A percentile compares a stretch with the other conserved stretches of the same genome.
Evolutionary conservation across 1,140 invertebrate genomes (phyloP).

Genomic region (Trachelipus rathkii): DNA sequence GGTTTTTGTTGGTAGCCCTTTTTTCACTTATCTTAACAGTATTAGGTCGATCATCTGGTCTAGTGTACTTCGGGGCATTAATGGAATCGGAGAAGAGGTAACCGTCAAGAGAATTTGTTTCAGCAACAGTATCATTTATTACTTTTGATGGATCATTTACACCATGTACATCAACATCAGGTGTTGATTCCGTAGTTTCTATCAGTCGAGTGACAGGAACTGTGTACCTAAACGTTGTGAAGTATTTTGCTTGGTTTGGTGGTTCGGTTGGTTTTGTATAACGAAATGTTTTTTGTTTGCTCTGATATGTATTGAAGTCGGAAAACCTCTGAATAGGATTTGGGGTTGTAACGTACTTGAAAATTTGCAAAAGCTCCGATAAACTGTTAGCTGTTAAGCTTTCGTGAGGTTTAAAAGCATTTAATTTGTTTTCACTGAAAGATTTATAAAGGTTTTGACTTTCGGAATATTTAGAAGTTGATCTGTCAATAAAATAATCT

Average conservation of each 20-base stretch:
- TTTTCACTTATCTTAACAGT: neutral
- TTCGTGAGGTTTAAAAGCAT: neutral
- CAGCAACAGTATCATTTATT: slow-evolving; percentile 38
- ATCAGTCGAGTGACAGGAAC: slow-evolving; percentile 14
- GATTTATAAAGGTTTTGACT: neutral
- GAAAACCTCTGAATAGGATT: slow-evolving; percentile 25
- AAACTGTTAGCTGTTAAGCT: slow-evolving; percentile 39
- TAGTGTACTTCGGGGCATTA: slow-evolving; percentile 36
- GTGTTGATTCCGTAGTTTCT: slow-evolving; percentile 24
- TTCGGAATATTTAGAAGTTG: neutral
- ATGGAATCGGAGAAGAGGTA: slow-evolving; percentile 43
- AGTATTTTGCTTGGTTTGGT: neutral
- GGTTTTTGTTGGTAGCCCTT: neutral
- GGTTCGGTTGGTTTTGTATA: slow-evolving; percentile 42
- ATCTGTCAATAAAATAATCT: neutral
- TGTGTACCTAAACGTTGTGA: slow-evolving; percentile 27
- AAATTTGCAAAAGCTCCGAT: slow-evolving; percentile 43
- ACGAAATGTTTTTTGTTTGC: slow-evolving; percentile 29
- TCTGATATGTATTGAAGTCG: slow-evolving; percentile 7
- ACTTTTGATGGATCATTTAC: neutral
- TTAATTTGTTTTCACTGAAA: neutral
- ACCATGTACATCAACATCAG: slow-evolving; percentile 16
- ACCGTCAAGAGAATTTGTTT: slow-evolving; percentile 43
- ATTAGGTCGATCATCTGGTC: neutral
- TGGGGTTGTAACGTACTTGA: slow-evolving; percentile 36